phyloP scores from a whole-genome alignment of 2,797 vertebrate genomes.

The Octomys mimax region DNA sequence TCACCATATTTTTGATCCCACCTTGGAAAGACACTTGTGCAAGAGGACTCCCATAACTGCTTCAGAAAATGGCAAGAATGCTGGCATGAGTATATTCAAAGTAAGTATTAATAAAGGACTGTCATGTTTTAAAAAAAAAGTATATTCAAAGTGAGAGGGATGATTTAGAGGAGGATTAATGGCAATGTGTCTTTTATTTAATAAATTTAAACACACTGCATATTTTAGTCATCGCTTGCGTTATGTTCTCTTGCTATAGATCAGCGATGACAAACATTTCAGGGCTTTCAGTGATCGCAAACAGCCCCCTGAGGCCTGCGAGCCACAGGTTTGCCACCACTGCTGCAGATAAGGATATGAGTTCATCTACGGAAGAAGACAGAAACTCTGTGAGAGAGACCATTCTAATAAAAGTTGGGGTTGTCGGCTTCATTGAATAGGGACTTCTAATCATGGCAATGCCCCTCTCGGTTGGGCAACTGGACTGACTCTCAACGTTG shows the following conservation, averaged over 20 bases:
- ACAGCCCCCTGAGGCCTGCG: neutral
- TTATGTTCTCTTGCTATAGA: neutral
- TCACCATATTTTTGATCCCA: neutral
- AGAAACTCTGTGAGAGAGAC: neutral
- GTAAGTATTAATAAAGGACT: too few relatives aligned
- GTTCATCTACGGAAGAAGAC: neutral
- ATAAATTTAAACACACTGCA: neutral
- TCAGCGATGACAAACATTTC: neutral
- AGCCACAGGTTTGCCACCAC: neutral
- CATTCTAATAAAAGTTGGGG: conserved; percentile 1
- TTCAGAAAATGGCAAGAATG: neutral
- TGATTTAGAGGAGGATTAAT: neutral
- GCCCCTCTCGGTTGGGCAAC: neutral
- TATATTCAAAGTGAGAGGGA: neutral
- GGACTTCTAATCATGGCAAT: conserved; percentile 16
- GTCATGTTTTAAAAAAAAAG: too few relatives aligned
- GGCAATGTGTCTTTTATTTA: neutral
- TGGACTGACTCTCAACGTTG: neutral
- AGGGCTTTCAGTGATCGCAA: neutral
- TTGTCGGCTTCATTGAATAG: neutral
- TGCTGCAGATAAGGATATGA: neutral
- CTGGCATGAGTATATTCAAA: neutral
- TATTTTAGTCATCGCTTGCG: neutral
- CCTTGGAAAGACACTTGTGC: neutral
- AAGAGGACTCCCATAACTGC: neutral